Percentiles rank a stretch among this genome's conserved stretches.
Evolutionary conservation across 2,113 vertebrate species (phyloP).

Genomic region (human (Homo sapiens)): GRCh38 chr1:211743501-211744000

Average conservation of each 20-base stretch:
- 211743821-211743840: constrained; percentile 77
- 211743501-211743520: constrained; percentile 81
- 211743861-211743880: constrained; percentile 32
- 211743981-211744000: neutral
- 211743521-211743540: constrained; percentile 82
- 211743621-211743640: constrained; percentile 82
- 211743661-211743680: constrained; percentile 74
- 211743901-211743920: no score
- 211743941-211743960: constrained; percentile 19
- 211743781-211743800: constrained; percentile 38
- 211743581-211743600: constrained; percentile 79
- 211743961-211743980: neutral
- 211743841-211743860: constrained; percentile 47
- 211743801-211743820: constrained; percentile 66
- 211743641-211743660: constrained; percentile 65
- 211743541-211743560: constrained; percentile 82
- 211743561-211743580: constrained; percentile 83
- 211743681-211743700: constrained; percentile 71
- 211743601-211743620: constrained; percentile 77
- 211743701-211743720: constrained; percentile 48
- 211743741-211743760: constrained; percentile 55
- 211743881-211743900: constrained; percentile 36
- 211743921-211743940: constrained; percentile 1
- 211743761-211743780: neutral
- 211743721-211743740: neutral